phyloP scores from a whole-genome alignment of 2,888 invertebrate species.

The Apamea anceps region DNA sequence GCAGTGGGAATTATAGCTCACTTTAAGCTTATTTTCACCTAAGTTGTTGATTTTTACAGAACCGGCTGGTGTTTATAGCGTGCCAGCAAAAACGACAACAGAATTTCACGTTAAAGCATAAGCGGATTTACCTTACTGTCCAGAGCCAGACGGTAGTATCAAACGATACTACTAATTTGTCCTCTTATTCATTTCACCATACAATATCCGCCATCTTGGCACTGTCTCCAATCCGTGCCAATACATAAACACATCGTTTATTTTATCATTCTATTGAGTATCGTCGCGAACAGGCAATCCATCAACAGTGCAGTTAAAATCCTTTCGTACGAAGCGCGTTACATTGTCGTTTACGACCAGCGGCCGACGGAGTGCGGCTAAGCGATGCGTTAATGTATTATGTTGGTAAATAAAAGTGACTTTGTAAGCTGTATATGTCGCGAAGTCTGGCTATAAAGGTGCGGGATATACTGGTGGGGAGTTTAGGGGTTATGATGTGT shows the following conservation, averaged over 20 bases:
- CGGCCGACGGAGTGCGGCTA: constrained; percentile 45
- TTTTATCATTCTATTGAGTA: constrained; percentile 52
- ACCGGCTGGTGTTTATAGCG: too few relatives aligned
- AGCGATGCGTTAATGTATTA: constrained; percentile 68
- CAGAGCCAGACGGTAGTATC: background rate
- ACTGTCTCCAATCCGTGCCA: constrained; percentile 19
- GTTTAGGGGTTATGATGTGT: background rate
- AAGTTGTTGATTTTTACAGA: too few relatives aligned
- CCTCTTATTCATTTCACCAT: background rate
- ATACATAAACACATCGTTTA: constrained; percentile 53
- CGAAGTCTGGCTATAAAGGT: constrained; percentile 66
- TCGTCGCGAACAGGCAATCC: constrained; percentile 55
- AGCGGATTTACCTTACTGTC: background rate
- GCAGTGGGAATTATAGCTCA: too few relatives aligned
- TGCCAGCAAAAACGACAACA: too few relatives aligned
- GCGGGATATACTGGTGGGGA: constrained; percentile 38
- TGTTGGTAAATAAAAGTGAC: constrained; percentile 64
- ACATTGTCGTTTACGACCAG: constrained; percentile 68
- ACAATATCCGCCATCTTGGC: constrained; percentile 25
- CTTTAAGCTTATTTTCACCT: too few relatives aligned
- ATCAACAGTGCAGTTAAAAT: constrained; percentile 64
- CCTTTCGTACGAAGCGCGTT: constrained; percentile 55
- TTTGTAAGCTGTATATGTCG: constrained; percentile 63
- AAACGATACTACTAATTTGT: background rate
- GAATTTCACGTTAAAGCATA: too few relatives aligned